These are phyloP conservation scores for Malurus melanocephalus DNA, from an alignment of 2,113 vertebrate species.

Conservation along the genomic window DNA sequence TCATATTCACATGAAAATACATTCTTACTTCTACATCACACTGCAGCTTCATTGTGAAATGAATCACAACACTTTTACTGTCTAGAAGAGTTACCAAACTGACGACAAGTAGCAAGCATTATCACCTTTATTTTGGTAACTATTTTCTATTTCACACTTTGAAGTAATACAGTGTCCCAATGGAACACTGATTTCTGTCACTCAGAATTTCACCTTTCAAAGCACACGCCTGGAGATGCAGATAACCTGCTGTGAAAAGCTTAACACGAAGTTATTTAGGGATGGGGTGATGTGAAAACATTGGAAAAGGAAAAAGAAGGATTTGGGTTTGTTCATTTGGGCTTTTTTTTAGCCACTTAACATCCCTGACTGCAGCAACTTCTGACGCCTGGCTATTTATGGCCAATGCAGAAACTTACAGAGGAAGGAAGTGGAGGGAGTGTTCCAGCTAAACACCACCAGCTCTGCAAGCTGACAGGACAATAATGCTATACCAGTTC, in stretches of 20 bases:
- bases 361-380: background rate
- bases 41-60: background rate
- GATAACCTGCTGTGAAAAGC: background rate
- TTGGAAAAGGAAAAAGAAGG: background rate
- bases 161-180: background rate
- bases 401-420: background rate
- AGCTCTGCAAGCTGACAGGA: background rate
- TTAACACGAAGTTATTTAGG: background rate
- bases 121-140: background rate
- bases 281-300: background rate
- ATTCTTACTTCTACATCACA: background rate
- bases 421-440: background rate
- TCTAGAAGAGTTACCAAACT: background rate
- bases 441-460: background rate
- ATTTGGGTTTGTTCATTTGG: background rate
- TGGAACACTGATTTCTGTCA: background rate
- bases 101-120: background rate
- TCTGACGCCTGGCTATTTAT: background rate
- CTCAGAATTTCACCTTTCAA: background rate
- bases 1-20: background rate
- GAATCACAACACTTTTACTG: background rate
- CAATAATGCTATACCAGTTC: background rate
- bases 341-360: background rate
- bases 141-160: background rate
- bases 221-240: background rate